Evolutionary conservation across 1,140 invertebrate species (phyloP), one percentile per base, ranked within the genome.

Genomic region (Cherax quadricarinatus): DNA sequence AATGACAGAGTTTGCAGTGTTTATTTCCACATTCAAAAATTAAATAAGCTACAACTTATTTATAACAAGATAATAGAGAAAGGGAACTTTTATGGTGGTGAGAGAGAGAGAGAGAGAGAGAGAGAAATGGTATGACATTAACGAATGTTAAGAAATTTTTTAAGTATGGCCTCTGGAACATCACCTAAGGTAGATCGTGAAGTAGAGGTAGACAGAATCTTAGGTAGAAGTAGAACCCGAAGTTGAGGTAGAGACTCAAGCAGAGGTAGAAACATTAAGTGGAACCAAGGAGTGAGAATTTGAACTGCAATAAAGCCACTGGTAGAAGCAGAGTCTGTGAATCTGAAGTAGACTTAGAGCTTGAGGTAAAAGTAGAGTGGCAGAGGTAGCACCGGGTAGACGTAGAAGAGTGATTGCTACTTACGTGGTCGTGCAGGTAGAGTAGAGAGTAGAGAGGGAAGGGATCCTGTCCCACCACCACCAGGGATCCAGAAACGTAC

Each of bases 371-470:
- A 48, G 41, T 24, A 51, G 80, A 82, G 60, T 5, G 53, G 53
- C 4, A n/a, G 14, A 70, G 60, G 84, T 16, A 49, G 24, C 16
- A 57, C n/a, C n/a, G 7, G 66, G 14, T 10, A 30, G 78, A 66
- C 5, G 53, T 57, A 57, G 53, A 57, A 57, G 86, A 80, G 14
- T 48, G 6, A 21, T 21, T 30, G 75, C 21, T 73, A 91, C 89
- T 91, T 91, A 91, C 89, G 75, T 80, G 66, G 78, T 91, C 89
- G 51, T 91, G 89, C 18, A 60, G 70, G 75, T 91, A 75, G 49
- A 91, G 89, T 9, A 91, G 89, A 10, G 89, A 91, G 89, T 91
- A 91, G 21, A 91, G 84, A 62, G 89, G 89, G 89, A 86, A 91
- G 14, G 89, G 89, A 57, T 91, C 89, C 66, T 70, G 51, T 48